Conservation (phyloP, 2,797 vertebrate species). For the Halcyon badia region DNA sequence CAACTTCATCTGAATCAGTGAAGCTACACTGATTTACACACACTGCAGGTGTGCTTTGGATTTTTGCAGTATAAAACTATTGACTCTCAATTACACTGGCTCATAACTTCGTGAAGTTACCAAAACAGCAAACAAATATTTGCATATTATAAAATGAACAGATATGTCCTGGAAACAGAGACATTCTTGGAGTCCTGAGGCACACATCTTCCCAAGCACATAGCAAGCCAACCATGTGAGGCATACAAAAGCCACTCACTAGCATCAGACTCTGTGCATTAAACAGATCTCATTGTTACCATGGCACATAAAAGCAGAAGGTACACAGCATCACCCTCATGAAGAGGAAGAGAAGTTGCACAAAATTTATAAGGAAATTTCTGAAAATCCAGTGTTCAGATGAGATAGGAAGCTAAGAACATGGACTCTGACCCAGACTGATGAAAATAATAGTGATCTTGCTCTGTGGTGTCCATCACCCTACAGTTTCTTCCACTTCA, state of each 20-base stretch:
- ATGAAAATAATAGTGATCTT: not conserved
- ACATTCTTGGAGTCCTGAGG: not conserved
- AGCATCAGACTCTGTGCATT: not conserved
- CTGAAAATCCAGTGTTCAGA: not conserved
- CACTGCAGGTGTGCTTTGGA: not conserved
- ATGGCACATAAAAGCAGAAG: not conserved
- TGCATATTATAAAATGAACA: not conserved
- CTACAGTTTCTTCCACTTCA: not conserved
- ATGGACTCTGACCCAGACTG: not conserved
- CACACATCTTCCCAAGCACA: not conserved
- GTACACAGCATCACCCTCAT: not conserved
- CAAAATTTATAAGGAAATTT: not conserved
- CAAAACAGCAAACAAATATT: not conserved
- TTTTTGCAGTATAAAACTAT: not conserved
- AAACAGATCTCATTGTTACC: not conserved
- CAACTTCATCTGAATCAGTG: not conserved
- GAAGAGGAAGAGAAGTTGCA: not conserved
- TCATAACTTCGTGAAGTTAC: not conserved
- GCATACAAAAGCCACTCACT: not conserved
- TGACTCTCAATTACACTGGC: not conserved
- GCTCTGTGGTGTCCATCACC: rapidly evolving
- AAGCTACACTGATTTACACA: not conserved
- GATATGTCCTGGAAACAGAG: not conserved
- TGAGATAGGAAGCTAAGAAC: not conserved
- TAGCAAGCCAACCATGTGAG: not conserved